Evolutionary conservation across 2,797 vertebrate species (phyloP), one percentile per base, ranked within the genome.

Genomic region (Pelobates cultripes): DNA sequence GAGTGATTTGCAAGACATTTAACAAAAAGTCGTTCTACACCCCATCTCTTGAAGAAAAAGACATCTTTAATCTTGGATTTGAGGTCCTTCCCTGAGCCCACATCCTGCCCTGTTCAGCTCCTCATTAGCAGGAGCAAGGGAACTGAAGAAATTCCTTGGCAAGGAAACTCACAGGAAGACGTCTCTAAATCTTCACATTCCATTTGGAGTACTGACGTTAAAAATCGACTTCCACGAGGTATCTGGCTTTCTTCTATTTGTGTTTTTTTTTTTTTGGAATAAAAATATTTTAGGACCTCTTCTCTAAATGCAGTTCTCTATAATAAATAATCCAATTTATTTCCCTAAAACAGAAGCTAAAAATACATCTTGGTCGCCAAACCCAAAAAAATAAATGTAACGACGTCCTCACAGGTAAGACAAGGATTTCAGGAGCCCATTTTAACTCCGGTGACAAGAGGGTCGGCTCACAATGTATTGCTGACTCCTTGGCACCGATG

Each of bases 161-260:
- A 94, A 93, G 89, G 91, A 90, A 93, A 94, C 93, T 94, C 92
- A 84, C 87, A 90, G 91, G 93, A 94, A 94, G 92, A 94, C 92
- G 88, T 61, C 57, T 91, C 89, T 91, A 89, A 90, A 90, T 90
- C 87, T 90, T 9, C 79, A 91, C 90, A 88, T 87, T 88, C 88
- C 76, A 85, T 53, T 85, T 89, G 86, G 86, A 90, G 90, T 91
- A 88, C 79, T 87, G 77, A 86, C 85, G 75, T 88, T 85, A 66
- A 77, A 70, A 74, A 7, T 70, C 74, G 55, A 68, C 55, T 82
- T 78, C 51, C 81, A 60, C 71, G 75, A 73, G 81, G 81, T 82
- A 82, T 60, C 60, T 66, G 69, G 60, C 74, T 72, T 72, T 73
- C 8, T 69, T 73, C 10, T 2, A 7, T 57, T 73, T 40, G 4